Conservation (phyloP, 2,797 vertebrate species). For the Pseudochromis fuscus region DNA sequence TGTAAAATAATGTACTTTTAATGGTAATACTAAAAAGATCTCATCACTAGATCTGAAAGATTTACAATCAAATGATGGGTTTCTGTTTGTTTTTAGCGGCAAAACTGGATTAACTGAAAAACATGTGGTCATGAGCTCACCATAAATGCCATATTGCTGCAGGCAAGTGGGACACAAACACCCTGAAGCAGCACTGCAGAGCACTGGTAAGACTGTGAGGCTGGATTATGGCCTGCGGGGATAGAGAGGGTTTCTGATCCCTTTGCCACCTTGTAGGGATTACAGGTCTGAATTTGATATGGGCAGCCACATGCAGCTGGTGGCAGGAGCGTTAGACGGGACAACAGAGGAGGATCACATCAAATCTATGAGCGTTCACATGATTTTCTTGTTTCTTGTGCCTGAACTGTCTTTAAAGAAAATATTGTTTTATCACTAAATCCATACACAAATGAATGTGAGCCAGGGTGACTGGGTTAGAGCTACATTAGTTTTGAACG, state of each 20-base stretch:
- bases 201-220: conserved; percentile 34
- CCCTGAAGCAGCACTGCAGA: conserved; percentile 40
- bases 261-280: conserved; percentile 69
- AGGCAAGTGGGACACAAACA: conserved; percentile 48
- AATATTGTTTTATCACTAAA: conserved; percentile 12
- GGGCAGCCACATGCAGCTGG: conserved; percentile 50
- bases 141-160: conserved; percentile 37
- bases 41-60: background rate
- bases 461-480: conserved; percentile 7
- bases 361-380: conserved; percentile 23
- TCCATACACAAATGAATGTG: conserved; percentile 16
- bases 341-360: conserved; percentile 35
- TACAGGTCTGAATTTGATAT: conserved; percentile 69
- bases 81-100: background rate
- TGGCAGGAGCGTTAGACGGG: conserved; percentile 11
- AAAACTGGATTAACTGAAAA: conserved; percentile 36
- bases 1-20: no score
- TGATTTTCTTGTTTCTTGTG: conserved; percentile 34
- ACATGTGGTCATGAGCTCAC: background rate
- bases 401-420: conserved; percentile 16
- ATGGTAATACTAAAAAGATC: background rate
- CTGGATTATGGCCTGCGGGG: conserved; percentile 61
- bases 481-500: conserved; percentile 4
- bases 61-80: background rate
- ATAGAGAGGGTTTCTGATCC: conserved; percentile 51